These are phyloP conservation scores for Sinentomon sp. DNA, from an alignment of 2,888 invertebrate genomes.

Conservation along the genomic window DNA sequence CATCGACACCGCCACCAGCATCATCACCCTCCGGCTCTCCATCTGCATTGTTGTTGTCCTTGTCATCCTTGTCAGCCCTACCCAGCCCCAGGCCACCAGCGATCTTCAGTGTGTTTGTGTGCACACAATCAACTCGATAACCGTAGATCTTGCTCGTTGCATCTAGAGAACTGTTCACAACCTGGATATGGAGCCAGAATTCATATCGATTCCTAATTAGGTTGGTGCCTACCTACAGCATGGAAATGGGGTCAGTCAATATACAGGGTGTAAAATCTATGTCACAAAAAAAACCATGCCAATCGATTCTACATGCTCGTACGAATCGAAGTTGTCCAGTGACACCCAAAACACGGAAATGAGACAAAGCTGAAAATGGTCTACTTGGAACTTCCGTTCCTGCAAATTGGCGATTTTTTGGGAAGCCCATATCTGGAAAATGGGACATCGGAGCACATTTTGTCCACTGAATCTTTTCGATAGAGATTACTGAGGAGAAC, in stretches of 20 bases:
- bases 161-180: slow-evolving; percentile 59
- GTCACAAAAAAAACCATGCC: too few species aligned
- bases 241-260: not conserved
- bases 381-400: too few species aligned
- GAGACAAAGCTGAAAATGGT: too few species aligned
- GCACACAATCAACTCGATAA: slow-evolving; percentile 55
- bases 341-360: too few species aligned
- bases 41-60: slow-evolving; percentile 13
- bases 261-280: too few species aligned
- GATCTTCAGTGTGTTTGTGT: slow-evolving; percentile 50
- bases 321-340: too few species aligned
- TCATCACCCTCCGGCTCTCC: slow-evolving; percentile 8
- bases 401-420: too few species aligned
- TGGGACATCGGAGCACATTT: too few species aligned
- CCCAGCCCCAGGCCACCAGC: slow-evolving; percentile 31
- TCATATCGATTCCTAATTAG: not conserved
- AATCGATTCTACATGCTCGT: too few species aligned
- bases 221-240: not conserved
- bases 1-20: not conserved
- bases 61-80: slow-evolving; percentile 7
- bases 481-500: too few species aligned
- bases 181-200: slow-evolving; percentile 28
- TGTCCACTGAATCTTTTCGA: too few species aligned
- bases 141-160: slow-evolving; percentile 71
- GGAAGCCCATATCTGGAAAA: too few species aligned